Conservation (phyloP, 2,888 invertebrate genomes). For the Rapana venosa region DNA sequence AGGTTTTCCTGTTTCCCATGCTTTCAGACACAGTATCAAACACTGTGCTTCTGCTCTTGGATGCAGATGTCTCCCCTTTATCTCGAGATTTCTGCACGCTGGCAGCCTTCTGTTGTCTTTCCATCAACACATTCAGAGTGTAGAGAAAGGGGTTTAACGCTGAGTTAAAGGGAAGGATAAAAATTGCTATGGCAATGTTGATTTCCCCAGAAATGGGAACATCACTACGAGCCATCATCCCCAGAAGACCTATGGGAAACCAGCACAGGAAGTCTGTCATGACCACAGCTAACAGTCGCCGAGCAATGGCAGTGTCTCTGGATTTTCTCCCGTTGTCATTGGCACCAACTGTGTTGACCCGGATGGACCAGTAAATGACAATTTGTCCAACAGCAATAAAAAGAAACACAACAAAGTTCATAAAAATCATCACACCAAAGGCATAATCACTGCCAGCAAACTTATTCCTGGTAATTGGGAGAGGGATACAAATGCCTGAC, state of each 20-base stretch:
- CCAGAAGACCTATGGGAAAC: constrained; percentile 26
- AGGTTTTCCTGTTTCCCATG: not conserved
- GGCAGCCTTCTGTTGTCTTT: not conserved
- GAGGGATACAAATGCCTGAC: constrained; percentile 73
- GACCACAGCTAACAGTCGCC: constrained; percentile 26
- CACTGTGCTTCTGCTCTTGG: not conserved
- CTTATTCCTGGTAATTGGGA: constrained; percentile 73
- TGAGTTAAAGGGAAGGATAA: constrained; percentile 28
- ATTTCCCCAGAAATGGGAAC: constrained; percentile 25
- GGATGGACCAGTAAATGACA: constrained; percentile 70
- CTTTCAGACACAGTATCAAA: not conserved
- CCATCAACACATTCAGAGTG: not conserved
- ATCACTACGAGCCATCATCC: constrained; percentile 20
- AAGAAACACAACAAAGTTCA: constrained; percentile 72
- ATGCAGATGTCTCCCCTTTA: not conserved
- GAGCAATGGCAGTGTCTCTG: constrained; percentile 11
- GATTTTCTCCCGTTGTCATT: not conserved
- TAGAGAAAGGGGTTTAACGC: constrained; percentile 26
- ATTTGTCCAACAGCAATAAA: constrained; percentile 71
- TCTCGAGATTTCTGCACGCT: not conserved
- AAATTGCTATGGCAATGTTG: constrained; percentile 20
- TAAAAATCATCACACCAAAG: constrained; percentile 71
- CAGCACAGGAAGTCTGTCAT: constrained; percentile 34
- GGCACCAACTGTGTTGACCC: not conserved
- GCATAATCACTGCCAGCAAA: constrained; percentile 76